Evolutionary conservation across 2,797 vertebrate genomes (phyloP), one percentile per base, ranked within the genome.

Genomic region (Hemibagrus guttatus): DNA sequence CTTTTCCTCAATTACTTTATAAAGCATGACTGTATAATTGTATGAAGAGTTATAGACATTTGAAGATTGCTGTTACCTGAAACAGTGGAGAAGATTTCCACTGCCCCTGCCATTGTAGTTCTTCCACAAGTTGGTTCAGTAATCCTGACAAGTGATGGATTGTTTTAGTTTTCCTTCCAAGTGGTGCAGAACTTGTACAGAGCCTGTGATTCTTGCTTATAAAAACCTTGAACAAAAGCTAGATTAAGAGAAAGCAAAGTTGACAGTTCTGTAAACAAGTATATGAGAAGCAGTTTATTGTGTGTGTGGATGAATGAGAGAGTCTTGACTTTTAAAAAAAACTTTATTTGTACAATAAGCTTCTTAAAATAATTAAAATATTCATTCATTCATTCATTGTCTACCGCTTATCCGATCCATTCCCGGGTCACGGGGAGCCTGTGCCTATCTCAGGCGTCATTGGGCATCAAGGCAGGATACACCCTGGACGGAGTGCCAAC

Each of bases 81-180:
- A 86, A 85, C 88, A 87, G 64, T 66, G 49, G 26, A 68, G 66
- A 75, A 66, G 66, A 83, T 79, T 84, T 84, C 56, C 81, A 86
- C 83, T 85, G 64, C 86, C 59, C 66, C 49, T 26, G 88, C 83
- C 87, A 83, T 87, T 87, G 81, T 86, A 84, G 87, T 88, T 85
- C 63, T 71, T 82, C 35, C 58, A 88, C 81, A 89, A 86, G 11
- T 87, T 88, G 90, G 90, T 91, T 88, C 86, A 90, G 85, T 87
- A 86, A 86, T 86, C 79, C 89, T 89, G 90, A 91, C 90, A 91
- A 86, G 85, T 92, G 91, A 92, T 91, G 90, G 90, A 92, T 92
- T 85, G 85, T 89, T 87, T 91, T 91, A 89, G 90, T 92, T 92
- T 92, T 90, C 87, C 64, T 86, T 90, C 87, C 90, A 89, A 90